Evolutionary conservation across 2,113 vertebrate species (phyloP).

Genomic region (Anhinga rufa): DNA sequence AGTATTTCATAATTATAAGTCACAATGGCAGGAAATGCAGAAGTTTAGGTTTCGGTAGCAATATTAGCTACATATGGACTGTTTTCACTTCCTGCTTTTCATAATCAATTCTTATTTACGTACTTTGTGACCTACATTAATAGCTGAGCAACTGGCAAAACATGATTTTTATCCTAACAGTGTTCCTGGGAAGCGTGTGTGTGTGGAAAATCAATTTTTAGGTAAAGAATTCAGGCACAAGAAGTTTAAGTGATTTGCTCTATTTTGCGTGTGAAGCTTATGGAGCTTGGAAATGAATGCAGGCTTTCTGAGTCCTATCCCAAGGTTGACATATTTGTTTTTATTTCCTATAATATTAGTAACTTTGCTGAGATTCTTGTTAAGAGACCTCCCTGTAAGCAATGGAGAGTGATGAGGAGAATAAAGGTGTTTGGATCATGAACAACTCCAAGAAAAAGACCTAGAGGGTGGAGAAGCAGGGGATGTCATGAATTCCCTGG

Average conservation of each 20-base stretch:
- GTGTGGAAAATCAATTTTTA: neutral
- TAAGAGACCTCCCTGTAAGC: neutral
- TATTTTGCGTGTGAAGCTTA: neutral
- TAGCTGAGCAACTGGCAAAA: neutral
- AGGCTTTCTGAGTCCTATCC: neutral
- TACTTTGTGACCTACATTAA: neutral
- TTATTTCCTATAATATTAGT: neutral
- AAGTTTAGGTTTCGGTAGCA: slow-evolving; percentile 42
- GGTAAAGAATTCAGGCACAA: rapidly evolving
- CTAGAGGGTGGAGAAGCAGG: neutral
- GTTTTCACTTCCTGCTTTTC: slow-evolving; percentile 43
- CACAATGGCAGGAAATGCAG: slow-evolving; percentile 47
- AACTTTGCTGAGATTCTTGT: neutral
- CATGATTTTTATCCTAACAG: neutral
- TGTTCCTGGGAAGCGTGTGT: neutral
- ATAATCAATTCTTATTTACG: slow-evolving; percentile 4
- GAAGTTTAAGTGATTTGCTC: neutral
- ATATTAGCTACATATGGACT: slow-evolving; percentile 36
- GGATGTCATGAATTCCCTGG: neutral
- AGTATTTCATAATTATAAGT: slow-evolving; percentile 1
- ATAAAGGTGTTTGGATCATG: neutral
- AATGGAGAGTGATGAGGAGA: neutral
- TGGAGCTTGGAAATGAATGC: neutral
- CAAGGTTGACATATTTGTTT: neutral
- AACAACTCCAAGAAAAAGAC: neutral